These are phyloP conservation scores for Corythornis madagascariensis DNA, from an alignment of 2,113 vertebrate genomes.

Conservation along the genomic window DNA sequence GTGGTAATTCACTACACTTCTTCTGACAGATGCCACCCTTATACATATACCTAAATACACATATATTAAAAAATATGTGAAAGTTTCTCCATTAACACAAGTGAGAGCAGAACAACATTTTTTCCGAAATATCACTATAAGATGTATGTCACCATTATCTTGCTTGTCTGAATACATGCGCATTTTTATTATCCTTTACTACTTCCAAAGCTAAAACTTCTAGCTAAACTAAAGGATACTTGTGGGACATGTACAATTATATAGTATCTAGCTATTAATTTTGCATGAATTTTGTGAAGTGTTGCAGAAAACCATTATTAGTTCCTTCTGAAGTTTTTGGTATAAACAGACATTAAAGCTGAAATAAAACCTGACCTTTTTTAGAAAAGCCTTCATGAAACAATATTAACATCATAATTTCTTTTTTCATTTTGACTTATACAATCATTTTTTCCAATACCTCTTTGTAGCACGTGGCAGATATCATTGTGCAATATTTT, in stretches of 20 bases:
- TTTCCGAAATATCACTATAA: not conserved
- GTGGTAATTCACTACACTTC: not conserved
- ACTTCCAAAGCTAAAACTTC: not conserved
- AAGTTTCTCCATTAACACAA: not conserved
- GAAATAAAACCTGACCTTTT: constrained; percentile 11
- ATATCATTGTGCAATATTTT: not conserved
- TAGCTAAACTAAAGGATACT: not conserved
- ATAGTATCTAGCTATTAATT: not conserved
- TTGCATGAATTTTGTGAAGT: not conserved
- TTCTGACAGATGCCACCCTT: not conserved
- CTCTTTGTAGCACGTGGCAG: not conserved
- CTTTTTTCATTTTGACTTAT: not conserved
- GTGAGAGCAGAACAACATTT: not conserved
- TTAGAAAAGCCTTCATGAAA: not conserved
- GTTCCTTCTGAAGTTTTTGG: not conserved
- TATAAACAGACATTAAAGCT: not conserved
- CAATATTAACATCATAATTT: not conserved
- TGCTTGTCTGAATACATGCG: not conserved
- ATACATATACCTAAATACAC: not conserved
- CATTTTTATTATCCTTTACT: not conserved
- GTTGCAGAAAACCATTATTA: not conserved
- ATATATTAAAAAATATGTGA: not conserved
- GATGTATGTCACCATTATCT: not conserved
- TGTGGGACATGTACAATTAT: not conserved
- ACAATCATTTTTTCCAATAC: not conserved